These are phyloP conservation scores for Oncopodura yosiiana DNA, from an alignment of 1,140 invertebrate species.

Conservation along the genomic window DNA sequence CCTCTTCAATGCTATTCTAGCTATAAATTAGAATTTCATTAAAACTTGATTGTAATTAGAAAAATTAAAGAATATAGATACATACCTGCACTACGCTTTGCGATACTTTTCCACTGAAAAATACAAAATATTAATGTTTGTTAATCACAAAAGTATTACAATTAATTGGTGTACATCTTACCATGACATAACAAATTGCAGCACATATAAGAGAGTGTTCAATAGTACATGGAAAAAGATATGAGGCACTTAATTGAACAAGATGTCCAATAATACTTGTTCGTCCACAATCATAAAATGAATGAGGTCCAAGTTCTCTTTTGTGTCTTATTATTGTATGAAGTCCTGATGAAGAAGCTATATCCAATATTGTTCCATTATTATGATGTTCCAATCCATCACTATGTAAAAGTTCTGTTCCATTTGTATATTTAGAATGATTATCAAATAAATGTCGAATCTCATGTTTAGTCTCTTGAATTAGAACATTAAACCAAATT, in stretches of 20 bases:
- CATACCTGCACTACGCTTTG: too few relatives aligned
- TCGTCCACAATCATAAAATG: too few relatives aligned
- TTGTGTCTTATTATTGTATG: too few relatives aligned
- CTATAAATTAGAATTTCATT: too few relatives aligned
- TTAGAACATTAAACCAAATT: constrained; percentile 54
- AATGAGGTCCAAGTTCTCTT: too few relatives aligned
- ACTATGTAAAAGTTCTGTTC: not conserved
- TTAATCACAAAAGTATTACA: not conserved
- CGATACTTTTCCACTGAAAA: too few relatives aligned
- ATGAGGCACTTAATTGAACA: constrained; percentile 53
- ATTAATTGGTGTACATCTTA: constrained; percentile 50
- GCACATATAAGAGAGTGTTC: constrained; percentile 63
- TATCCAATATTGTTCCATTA: not conserved
- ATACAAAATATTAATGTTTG: too few relatives aligned
- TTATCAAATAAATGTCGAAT: too few relatives aligned
- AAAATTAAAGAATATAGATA: too few relatives aligned
- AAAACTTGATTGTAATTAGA: too few relatives aligned
- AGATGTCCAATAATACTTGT: constrained; percentile 52
- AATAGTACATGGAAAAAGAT: constrained; percentile 60
- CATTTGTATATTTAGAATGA: constrained; percentile 35
- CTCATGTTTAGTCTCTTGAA: constrained; percentile 54
- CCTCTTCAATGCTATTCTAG: too few relatives aligned
- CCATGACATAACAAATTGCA: constrained; percentile 53
- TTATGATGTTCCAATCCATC: not conserved
- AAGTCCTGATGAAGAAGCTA: too few relatives aligned